A percentile compares a stretch with the other conserved stretches of the same genome.
Evolutionary conservation across 2,797 vertebrate genomes (phyloP).

Genomic region (Selene dorsalis): DNA sequence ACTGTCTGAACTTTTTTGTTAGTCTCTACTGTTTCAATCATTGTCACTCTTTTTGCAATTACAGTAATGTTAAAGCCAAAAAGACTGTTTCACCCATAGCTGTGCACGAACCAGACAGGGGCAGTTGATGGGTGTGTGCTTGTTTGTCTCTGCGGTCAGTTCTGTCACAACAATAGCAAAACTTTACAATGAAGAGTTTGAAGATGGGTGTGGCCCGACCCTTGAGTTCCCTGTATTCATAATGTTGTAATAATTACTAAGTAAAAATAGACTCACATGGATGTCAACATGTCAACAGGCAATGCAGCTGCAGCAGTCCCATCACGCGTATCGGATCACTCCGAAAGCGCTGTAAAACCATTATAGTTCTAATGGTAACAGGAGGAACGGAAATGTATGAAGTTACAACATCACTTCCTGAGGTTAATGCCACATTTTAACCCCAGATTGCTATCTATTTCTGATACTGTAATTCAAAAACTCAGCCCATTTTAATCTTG

Average conservation of each 20-base stretch:
- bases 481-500: slow-evolving; percentile 59
- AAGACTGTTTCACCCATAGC: not conserved
- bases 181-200: too few species aligned
- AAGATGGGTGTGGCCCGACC: too few species aligned
- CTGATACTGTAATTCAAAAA: slow-evolving; percentile 43
- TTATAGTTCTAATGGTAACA: slow-evolving; percentile 20
- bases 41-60: not conserved
- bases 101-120: not conserved
- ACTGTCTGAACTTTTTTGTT: not conserved
- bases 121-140: too few species aligned
- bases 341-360: too few species aligned
- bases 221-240: too few species aligned
- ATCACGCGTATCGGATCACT: too few species aligned
- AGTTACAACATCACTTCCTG: slow-evolving; percentile 32
- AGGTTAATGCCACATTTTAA: slow-evolving; percentile 43
- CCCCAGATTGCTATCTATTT: slow-evolving; percentile 44
- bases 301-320: too few species aligned
- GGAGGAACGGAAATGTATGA: not conserved
- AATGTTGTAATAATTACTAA: too few species aligned
- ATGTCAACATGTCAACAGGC: too few species aligned
- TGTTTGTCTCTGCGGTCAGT: too few species aligned
- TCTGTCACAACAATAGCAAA: too few species aligned
- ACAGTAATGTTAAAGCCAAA: not conserved
- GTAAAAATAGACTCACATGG: too few species aligned
- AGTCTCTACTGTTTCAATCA: not conserved